phyloP scores from a whole-genome alignment of 2,888 invertebrate genomes.

The Epinotia nisella region DNA sequence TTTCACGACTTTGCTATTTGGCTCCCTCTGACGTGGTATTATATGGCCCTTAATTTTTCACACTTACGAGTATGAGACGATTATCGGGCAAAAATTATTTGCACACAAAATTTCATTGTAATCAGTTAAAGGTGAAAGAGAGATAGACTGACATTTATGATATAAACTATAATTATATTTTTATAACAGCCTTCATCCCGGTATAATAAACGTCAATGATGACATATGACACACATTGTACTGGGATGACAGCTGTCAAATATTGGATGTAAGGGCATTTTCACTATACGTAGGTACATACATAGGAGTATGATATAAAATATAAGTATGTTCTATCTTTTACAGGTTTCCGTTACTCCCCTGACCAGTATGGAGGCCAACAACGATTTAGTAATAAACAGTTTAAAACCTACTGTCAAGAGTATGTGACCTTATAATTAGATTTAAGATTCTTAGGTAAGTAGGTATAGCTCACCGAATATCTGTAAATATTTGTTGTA shows the following conservation, averaged over 20 bases:
- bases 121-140: neutral
- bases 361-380: constrained; percentile 62
- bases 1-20: neutral
- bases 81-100: neutral
- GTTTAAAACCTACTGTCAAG: constrained; percentile 67
- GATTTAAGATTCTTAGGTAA: constrained; percentile 35
- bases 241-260: too few relatives aligned
- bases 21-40: neutral
- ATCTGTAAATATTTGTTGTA: constrained; percentile 38
- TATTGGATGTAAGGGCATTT: too few relatives aligned
- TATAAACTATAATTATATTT: neutral
- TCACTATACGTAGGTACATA: too few relatives aligned
- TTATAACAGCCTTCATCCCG: too few relatives aligned
- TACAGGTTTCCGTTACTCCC: constrained; percentile 73
- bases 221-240: too few relatives aligned
- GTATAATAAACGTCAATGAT: too few relatives aligned
- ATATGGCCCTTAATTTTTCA: neutral
- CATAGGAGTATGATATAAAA: neutral
- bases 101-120: neutral
- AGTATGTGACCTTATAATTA: constrained; percentile 58
- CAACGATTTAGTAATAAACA: constrained; percentile 61
- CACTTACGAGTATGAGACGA: neutral
- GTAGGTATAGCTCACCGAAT: constrained; percentile 40
- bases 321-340: constrained; percentile 45
- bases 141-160: neutral